Evolutionary conservation across 2,113 vertebrate species (phyloP).

Genomic region (Crypturellus undulatus): DNA sequence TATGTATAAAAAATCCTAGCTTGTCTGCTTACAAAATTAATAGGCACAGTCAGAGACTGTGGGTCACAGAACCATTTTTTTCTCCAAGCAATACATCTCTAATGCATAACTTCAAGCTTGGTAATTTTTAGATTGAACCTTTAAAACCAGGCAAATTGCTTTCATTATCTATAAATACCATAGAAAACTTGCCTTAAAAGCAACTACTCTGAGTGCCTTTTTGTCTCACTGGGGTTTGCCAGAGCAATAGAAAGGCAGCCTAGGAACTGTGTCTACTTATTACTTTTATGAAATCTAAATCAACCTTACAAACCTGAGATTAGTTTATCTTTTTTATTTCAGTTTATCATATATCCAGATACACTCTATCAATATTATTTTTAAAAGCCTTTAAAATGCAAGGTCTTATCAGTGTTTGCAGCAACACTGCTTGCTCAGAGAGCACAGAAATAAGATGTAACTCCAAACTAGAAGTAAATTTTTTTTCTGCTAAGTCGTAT

Average conservation of each 20-base stretch:
- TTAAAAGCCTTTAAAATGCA: background rate
- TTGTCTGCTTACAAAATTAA: background rate
- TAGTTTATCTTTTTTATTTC: background rate
- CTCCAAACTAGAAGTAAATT: background rate
- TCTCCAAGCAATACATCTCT: background rate
- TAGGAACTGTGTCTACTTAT: background rate
- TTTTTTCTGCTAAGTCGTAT: background rate
- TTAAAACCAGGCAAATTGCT: background rate
- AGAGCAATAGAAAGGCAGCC: background rate
- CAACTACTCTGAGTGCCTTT: background rate
- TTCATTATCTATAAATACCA: background rate
- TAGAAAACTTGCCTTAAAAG: background rate
- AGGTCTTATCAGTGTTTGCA: background rate
- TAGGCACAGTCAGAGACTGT: background rate
- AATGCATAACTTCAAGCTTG: background rate
- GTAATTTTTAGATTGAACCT: background rate
- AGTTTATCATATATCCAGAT: background rate
- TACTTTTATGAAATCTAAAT: background rate
- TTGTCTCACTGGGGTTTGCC: background rate
- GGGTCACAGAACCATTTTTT: fast-evolving
- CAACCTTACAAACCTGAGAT: background rate
- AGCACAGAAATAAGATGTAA: background rate
- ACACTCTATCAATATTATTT: background rate
- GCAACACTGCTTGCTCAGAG: background rate
- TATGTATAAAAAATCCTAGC: background rate